phyloP scores from a whole-genome alignment of 2,113 vertebrate genomes.

The Esox niger region DNA sequence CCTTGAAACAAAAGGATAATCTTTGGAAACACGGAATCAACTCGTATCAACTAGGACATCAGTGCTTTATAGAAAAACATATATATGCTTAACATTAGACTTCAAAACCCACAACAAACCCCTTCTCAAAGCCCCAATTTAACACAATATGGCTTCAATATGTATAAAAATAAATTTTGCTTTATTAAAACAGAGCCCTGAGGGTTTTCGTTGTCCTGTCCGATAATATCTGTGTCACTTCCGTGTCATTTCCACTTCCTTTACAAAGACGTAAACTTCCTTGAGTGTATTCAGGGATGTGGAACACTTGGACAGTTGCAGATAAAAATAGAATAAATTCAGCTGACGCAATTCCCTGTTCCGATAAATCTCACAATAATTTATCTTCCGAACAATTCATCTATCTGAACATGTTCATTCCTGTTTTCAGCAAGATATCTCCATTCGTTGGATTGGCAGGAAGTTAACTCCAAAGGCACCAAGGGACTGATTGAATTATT shows the following conservation, averaged over 20 bases:
- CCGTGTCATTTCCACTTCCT: constrained; percentile 81
- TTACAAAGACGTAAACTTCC: constrained; percentile 62
- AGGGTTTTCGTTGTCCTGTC: constrained; percentile 85
- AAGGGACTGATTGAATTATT: constrained; percentile 67
- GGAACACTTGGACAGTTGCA: no score
- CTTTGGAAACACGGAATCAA: constrained; percentile 58
- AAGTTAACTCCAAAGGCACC: constrained; percentile 45
- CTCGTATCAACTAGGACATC: constrained; percentile 77
- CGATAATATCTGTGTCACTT: constrained; percentile 52
- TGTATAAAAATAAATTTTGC: constrained; percentile 95
- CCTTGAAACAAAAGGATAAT: constrained; percentile 38
- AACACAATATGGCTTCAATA: constrained; percentile 86
- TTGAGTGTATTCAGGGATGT: no score
- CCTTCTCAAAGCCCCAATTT: constrained; percentile 79
- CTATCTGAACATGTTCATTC: constrained; percentile 50
- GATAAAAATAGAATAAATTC: no score
- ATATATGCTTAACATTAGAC: constrained; percentile 81
- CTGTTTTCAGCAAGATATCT: constrained; percentile 52
- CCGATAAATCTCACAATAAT: no score
- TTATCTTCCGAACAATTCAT: no score
- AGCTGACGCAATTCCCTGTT: no score
- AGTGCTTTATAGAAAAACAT: constrained; percentile 93
- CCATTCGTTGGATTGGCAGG: constrained; percentile 42
- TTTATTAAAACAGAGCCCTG: constrained; percentile 84
- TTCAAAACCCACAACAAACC: constrained; percentile 77